Conservation (phyloP, 2,797 vertebrate genomes). For the Paguma larvata region DNA sequence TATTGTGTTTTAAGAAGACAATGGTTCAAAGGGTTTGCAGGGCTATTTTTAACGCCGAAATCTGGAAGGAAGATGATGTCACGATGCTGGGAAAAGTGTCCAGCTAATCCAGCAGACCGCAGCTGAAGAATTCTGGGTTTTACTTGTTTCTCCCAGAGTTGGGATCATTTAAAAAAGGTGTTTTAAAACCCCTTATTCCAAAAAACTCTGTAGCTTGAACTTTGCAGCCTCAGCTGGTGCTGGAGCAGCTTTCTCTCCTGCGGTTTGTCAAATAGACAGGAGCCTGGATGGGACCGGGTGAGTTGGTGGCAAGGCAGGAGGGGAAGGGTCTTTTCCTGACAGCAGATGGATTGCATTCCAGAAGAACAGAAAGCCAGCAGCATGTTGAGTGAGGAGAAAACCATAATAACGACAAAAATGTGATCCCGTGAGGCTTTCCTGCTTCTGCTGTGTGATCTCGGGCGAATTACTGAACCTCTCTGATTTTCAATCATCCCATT, state of each 20-base stretch:
- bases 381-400: neutral
- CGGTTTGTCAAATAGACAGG: neutral
- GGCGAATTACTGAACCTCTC: neutral
- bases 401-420: neutral
- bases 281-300: neutral
- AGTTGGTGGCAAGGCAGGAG: neutral
- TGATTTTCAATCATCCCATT: neutral
- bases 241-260: neutral
- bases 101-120: conserved; percentile 37
- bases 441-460: neutral
- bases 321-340: neutral
- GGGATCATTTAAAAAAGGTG: conserved; percentile 41
- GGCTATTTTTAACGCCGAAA: conserved; percentile 42
- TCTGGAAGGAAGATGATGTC: conserved; percentile 71
- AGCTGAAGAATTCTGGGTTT: conserved; percentile 12
- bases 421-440: neutral
- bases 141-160: conserved; percentile 49
- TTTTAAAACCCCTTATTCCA: conserved; percentile 16
- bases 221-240: no score
- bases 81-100: neutral
- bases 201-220: neutral
- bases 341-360: neutral
- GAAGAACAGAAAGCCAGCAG: neutral
- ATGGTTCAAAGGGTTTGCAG: conserved; percentile 55
- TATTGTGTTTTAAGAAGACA: conserved; percentile 49